Conservation (phyloP, 2,113 vertebrate species). For the Fulica atra region DNA sequence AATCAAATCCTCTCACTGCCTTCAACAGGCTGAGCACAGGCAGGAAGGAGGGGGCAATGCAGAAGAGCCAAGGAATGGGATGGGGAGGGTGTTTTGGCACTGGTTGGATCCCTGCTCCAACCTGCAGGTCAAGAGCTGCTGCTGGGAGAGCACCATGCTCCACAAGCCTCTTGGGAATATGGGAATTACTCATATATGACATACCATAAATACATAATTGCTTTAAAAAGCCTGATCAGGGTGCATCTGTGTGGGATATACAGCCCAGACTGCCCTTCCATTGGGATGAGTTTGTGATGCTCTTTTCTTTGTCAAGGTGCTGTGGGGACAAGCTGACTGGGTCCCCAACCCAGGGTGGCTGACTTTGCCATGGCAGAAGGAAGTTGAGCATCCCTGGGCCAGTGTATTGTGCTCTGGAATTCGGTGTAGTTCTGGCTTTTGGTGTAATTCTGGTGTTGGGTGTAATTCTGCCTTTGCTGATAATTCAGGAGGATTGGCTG, state of each 20-base stretch:
- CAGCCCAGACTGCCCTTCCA: rapidly evolving
- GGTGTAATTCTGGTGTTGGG: neutral
- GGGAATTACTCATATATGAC: neutral
- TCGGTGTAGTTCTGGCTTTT: neutral
- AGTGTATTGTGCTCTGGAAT: neutral
- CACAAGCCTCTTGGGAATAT: neutral
- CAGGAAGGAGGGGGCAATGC: neutral
- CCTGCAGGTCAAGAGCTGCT: neutral
- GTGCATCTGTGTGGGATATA: neutral
- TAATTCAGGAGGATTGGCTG: neutral
- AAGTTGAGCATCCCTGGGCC: neutral
- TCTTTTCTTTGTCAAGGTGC: neutral
- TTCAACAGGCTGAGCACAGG: neutral
- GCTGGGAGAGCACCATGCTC: neutral
- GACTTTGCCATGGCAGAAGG: neutral
- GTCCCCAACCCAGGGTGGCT: neutral
- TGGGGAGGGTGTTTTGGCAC: rapidly evolving
- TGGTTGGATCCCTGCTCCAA: neutral
- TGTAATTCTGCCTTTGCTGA: neutral
- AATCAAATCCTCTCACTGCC: neutral
- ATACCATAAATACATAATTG: neutral
- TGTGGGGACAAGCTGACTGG: rapidly evolving
- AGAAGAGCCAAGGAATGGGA: neutral
- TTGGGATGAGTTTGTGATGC: neutral
- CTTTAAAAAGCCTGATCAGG: neutral